phyloP scores from a whole-genome alignment of 2,888 invertebrate species.

The Aphodius granarius region DNA sequence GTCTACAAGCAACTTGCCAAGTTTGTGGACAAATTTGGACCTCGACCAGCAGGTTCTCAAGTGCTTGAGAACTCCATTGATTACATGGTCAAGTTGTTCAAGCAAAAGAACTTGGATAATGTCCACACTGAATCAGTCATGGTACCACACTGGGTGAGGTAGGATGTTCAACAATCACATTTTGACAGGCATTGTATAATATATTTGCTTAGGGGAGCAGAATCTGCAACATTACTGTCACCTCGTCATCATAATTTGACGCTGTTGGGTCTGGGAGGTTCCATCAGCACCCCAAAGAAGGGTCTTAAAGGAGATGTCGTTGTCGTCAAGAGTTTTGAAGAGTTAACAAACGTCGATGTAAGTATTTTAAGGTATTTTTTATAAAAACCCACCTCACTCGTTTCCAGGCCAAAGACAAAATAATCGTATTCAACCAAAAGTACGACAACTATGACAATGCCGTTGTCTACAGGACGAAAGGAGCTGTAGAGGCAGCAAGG shows the following conservation, averaged over 20 bases:
- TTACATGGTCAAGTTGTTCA: constrained; percentile 56
- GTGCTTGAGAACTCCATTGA: constrained; percentile 61
- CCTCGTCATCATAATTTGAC: constrained; percentile 66
- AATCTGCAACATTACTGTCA: constrained; percentile 64
- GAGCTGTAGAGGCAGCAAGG: constrained; percentile 70
- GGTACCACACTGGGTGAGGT: constrained; percentile 65
- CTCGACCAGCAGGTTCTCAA: constrained; percentile 55
- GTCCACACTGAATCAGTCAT: constrained; percentile 70
- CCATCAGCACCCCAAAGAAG: constrained; percentile 67
- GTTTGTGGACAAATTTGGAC: constrained; percentile 58
- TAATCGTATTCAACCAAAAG: constrained; percentile 73
- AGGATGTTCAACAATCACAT: constrained; percentile 37
- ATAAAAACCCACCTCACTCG: constrained; percentile 53
- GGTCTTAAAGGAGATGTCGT: constrained; percentile 76
- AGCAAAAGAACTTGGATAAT: constrained; percentile 59
- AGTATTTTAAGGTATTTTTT: background rate
- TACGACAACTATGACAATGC: constrained; percentile 68
- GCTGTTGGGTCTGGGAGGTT: constrained; percentile 71
- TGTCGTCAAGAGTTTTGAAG: constrained; percentile 71
- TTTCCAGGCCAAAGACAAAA: constrained; percentile 63
- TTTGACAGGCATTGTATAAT: background rate
- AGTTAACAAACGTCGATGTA: constrained; percentile 55
- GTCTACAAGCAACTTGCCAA: constrained; percentile 51
- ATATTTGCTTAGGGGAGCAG: constrained; percentile 60
- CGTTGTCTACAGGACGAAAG: constrained; percentile 65